Conservation (phyloP, 2,888 invertebrate genomes). For the Sarcophaga carnaria region DNA sequence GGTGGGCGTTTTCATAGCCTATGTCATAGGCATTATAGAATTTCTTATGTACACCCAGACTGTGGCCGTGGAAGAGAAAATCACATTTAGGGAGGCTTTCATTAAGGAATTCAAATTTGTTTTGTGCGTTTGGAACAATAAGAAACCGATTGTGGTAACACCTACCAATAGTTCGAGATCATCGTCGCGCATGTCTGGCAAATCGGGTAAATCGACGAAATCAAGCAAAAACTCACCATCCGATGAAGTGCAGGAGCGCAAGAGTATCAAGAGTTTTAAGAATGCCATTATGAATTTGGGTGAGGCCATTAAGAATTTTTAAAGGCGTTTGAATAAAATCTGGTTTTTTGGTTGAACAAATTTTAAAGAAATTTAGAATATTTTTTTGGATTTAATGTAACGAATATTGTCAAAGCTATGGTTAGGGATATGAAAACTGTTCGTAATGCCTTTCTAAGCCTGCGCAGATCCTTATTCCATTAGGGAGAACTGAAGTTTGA, state of each 20-base stretch:
- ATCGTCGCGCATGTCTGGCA: slow-evolving; percentile 74
- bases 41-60: slow-evolving; percentile 91
- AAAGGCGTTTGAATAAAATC: neutral
- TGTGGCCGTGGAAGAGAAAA: slow-evolving; percentile 88
- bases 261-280: slow-evolving; percentile 52
- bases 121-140: slow-evolving; percentile 77
- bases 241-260: slow-evolving; percentile 73
- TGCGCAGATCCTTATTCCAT: too few relatives aligned
- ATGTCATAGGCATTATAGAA: slow-evolving; percentile 90
- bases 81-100: slow-evolving; percentile 74
- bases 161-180: slow-evolving; percentile 73
- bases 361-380: neutral
- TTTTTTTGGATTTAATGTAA: neutral
- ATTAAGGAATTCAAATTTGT: slow-evolving; percentile 75
- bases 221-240: slow-evolving; percentile 61
- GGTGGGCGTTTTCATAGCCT: slow-evolving; percentile 87
- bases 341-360: neutral
- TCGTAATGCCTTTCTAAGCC: too few relatives aligned
- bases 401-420: too few relatives aligned
- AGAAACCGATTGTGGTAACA: slow-evolving; percentile 74
- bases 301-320: slow-evolving; percentile 33
- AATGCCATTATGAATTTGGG: slow-evolving; percentile 49
- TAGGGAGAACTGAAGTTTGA: too few relatives aligned
- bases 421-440: too few relatives aligned
- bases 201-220: slow-evolving; percentile 54